Base-by-base conservation (phyloP, 2,888 invertebrate species). In the Osmoderma eremita region DNA sequence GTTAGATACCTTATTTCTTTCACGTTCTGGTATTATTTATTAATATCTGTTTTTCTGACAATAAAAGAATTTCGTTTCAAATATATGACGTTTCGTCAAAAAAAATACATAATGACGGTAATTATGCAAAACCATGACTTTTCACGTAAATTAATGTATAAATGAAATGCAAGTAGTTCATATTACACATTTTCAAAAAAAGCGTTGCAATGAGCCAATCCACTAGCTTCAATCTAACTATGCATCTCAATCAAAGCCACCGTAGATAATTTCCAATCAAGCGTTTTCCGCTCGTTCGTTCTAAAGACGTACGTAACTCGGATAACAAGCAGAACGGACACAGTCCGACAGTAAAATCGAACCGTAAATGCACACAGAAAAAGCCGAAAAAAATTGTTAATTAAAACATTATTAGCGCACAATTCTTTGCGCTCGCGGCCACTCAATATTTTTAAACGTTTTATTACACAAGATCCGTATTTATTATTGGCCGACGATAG, bases 331-430 rank as follows among this genome's bases (percentile, higher is more conserved):
- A 41, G 17, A 39, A 56, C 56, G 30, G 42, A 18, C 45, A 61
- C 58, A 45, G 24, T 61, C 45, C 36, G 48, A 45, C 58, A 61
- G 36, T 61, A 61, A 61, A 61, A 61, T 36, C 58, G 5, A 61
- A 61, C 58, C 45, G 58, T 61, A 61, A 61, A 61, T 45, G 58
- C 24, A 61, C 36, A 45, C 45, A 61, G 58, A 45, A 42, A 61
- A 61, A 30, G 30, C 51, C 39, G 42, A 63, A 51, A 20, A 50
- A 63, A 63, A 63, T 51, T 36, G 53, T 53, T 63, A 63, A 63
- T 63, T 63, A 63, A 63, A 63, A 63, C 63, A 63, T 63, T 63
- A 63, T 53, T 51, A 63, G 63, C 30, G 50, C 51, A 50, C 51
- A 39, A 53, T 42, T 63, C 53, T 63, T 63, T 63, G 51, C 13